phyloP scores from a whole-genome alignment of 2,888 invertebrate species.

The Sphaeridia pumilis region DNA sequence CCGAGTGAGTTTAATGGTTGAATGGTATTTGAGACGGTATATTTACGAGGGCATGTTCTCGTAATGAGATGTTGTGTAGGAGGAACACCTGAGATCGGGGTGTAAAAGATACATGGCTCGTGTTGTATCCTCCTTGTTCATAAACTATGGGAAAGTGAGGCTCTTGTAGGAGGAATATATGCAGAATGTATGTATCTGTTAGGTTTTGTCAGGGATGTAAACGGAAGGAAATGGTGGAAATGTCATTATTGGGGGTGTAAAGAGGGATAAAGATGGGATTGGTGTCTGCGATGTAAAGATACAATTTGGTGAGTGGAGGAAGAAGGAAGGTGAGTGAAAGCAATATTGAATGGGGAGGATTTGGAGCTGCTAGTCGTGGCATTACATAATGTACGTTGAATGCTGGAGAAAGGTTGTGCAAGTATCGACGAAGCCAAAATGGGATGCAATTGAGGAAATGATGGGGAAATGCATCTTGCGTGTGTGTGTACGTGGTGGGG shows the following conservation, averaged over 20 bases:
- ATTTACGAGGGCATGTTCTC: background rate
- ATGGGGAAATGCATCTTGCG: no score
- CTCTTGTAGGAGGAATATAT: background rate
- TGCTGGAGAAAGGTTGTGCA: no score
- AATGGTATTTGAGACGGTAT: background rate
- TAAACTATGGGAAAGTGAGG: background rate
- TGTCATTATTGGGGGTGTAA: constrained; percentile 1
- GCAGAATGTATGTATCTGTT: background rate
- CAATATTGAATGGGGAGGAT: no score
- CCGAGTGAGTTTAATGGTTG: background rate
- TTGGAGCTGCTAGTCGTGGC: background rate
- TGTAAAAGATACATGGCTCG: constrained; percentile 1
- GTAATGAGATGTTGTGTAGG: background rate
- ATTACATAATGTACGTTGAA: no score
- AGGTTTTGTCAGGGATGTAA: background rate
- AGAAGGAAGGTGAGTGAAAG: no score
- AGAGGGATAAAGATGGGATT: constrained; percentile 1
- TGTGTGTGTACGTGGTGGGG: no score
- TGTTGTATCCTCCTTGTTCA: background rate
- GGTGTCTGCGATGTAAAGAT: background rate
- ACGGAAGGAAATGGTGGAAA: constrained; percentile 1
- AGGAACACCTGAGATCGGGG: constrained; percentile 1
- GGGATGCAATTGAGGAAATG: no score
- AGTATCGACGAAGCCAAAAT: no score
- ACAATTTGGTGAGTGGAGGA: background rate